Evolutionary conservation across 2,888 invertebrate genomes (phyloP).

Genomic region (Colletes collaris): DNA sequence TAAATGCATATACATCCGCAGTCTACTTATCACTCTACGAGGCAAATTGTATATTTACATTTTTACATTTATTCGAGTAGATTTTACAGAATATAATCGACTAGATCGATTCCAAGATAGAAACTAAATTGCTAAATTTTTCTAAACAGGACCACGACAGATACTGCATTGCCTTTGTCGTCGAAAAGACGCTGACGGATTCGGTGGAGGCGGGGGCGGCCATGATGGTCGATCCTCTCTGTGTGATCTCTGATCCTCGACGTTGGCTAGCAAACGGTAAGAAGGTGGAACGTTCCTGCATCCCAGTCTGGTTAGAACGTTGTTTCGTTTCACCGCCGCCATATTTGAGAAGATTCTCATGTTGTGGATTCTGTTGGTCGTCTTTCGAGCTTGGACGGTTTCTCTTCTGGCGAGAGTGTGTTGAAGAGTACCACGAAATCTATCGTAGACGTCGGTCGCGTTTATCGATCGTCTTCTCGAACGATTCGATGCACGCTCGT

Average conservation of each 20-base stretch:
- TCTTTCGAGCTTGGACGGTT: not conserved
- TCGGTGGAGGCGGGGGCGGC: not conserved
- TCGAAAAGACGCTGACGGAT: not conserved
- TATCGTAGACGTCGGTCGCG: slow-evolving; percentile 52
- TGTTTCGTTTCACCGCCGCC: not conserved
- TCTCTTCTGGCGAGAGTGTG: slow-evolving; percentile 56
- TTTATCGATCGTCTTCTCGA: slow-evolving; percentile 11
- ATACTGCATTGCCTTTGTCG: slow-evolving; percentile 31
- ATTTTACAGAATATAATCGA: not conserved
- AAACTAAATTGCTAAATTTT: not conserved
- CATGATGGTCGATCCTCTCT: not conserved
- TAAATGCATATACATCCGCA: no score
- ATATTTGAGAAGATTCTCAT: not conserved
- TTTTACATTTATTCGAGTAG: not conserved
- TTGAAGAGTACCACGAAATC: slow-evolving; percentile 63
- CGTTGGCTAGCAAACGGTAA: slow-evolving; percentile 40
- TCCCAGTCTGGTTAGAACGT: slow-evolving; percentile 13
- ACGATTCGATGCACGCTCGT: not conserved
- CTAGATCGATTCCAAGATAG: slow-evolving; percentile 7
- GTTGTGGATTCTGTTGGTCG: not conserved
- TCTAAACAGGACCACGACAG: slow-evolving; percentile 40
- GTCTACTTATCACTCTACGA: not conserved
- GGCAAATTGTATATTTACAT: slow-evolving; percentile 19
- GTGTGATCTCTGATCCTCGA: not conserved
- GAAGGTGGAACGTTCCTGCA: slow-evolving; percentile 41